phyloP scores from a whole-genome alignment of 1,140 invertebrate species.

The Cyclina sinensis region DNA sequence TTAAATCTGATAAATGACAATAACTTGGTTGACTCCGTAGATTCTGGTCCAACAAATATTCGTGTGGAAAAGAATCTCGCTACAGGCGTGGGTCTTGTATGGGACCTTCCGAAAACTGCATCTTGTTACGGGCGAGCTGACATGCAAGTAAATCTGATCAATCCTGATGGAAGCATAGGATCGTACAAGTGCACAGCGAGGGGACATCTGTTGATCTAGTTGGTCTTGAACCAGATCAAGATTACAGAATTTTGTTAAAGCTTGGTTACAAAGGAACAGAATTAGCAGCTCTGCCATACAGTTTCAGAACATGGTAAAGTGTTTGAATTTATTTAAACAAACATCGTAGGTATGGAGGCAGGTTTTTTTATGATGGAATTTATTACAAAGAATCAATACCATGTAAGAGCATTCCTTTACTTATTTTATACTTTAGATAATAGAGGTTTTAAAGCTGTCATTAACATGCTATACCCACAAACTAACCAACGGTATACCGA shows the following conservation, averaged over 20 bases:
- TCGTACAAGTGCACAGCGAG: background rate
- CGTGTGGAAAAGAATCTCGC: slow-evolving; percentile 28
- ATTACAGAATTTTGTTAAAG: background rate
- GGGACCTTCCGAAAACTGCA: slow-evolving; percentile 30
- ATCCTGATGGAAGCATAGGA: background rate
- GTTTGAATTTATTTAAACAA: too few species aligned
- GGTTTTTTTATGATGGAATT: too few species aligned
- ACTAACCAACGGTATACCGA: too few species aligned
- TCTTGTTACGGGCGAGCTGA: slow-evolving; percentile 21
- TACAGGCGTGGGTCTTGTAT: background rate
- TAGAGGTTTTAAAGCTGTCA: too few species aligned
- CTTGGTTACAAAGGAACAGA: background rate
- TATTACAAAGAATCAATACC: too few species aligned
- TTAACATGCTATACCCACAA: too few species aligned
- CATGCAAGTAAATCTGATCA: background rate
- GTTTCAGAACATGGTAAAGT: slow-evolving; percentile 32
- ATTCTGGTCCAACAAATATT: slow-evolving; percentile 50
- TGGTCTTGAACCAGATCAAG: background rate
- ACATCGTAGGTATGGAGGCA: too few species aligned
- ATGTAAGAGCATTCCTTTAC: too few species aligned
- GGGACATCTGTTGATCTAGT: slow-evolving; percentile 16
- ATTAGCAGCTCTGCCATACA: background rate
- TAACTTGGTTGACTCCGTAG: background rate
- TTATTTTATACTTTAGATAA: too few species aligned
- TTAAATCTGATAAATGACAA: too few species aligned